Evolutionary conservation across 2,888 invertebrate species (phyloP), one percentile per base, ranked within the genome.

Genomic region (Aproaerema taeniolella): DNA sequence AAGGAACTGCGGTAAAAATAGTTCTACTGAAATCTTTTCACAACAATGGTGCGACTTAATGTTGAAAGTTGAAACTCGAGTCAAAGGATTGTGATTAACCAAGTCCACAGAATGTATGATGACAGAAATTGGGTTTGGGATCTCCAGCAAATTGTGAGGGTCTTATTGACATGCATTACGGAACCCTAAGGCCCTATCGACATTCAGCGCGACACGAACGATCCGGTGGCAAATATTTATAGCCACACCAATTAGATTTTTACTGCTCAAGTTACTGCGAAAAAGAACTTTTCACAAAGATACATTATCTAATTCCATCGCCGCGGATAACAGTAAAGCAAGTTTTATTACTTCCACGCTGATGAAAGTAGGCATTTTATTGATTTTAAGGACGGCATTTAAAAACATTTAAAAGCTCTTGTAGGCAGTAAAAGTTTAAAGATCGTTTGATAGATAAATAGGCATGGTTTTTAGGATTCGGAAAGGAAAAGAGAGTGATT

Each of bases 341-440:
- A 64, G 55, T 78, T 83, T 85, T 85, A 85, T 83, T 78, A 77
- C 81, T 62, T 61, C 59, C 58, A 65, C 66, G 70, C 62, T 79
- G 77, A 78, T 78, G 76, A 76, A 79, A 79, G 69, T 76, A 80
- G 77, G 67, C 65, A 53, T 79, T 80, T 82, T 80, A 85, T 81
- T 81, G 80, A 80, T 79, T 81, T 80, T 78, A 77, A 79, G 73
- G 67, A 65, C 67, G 61, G 68, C 69, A 67, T 78, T 78, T 73
- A 57, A 70, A 72, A 77, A 77, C 74, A 77, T 82, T 85, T 77
- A 74, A 74, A 70, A 71, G 68, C 68, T 69, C 67, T 65, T 69
- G 63, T 67, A 61, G 66, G 57, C 54, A 65, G 67, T 80, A 75
- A 80, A 78, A 74, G 61, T 74, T 75, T 74, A 69, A 72, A 65